Percentiles rank a stretch among this genome's conserved stretches.
phyloP scores from a whole-genome alignment of 2,797 vertebrate genomes.

The Gymnothorax reevesii region DNA sequence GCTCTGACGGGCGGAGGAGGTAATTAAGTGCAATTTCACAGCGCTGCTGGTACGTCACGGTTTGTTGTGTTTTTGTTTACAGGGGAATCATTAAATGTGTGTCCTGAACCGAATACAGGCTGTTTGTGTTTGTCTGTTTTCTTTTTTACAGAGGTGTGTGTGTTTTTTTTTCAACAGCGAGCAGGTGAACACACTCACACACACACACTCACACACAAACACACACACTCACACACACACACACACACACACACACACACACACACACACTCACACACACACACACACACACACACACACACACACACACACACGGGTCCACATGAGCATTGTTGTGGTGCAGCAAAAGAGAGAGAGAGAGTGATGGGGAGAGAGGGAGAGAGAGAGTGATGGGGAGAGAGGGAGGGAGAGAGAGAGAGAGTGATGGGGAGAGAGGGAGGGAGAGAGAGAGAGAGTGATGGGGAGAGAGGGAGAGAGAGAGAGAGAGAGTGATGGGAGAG shows the following conservation, averaged over 20 bases:
- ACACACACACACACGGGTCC: background rate
- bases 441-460: background rate
- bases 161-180: background rate
- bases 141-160: slow-evolving; percentile 33
- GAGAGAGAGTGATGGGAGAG: background rate
- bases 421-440: too few species aligned
- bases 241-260: background rate
- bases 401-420: background rate
- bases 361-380: too few species aligned
- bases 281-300: slow-evolving; percentile 17
- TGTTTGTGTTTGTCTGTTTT: slow-evolving; percentile 23
- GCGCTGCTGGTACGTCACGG: slow-evolving; percentile 61
- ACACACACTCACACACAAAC: slow-evolving; percentile 20
- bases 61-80: slow-evolving; percentile 51
- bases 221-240: slow-evolving; percentile 10
- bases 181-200: background rate
- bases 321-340: too few species aligned
- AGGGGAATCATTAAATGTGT: slow-evolving; percentile 40
- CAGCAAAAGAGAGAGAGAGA: too few species aligned
- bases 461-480: background rate
- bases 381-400: background rate
- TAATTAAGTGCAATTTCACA: slow-evolving; percentile 67
- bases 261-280: slow-evolving; percentile 20
- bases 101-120: slow-evolving; percentile 25
- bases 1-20: slow-evolving; percentile 48